Conservation (phyloP, 2,888 invertebrate species). For the Julus scandinavius region DNA sequence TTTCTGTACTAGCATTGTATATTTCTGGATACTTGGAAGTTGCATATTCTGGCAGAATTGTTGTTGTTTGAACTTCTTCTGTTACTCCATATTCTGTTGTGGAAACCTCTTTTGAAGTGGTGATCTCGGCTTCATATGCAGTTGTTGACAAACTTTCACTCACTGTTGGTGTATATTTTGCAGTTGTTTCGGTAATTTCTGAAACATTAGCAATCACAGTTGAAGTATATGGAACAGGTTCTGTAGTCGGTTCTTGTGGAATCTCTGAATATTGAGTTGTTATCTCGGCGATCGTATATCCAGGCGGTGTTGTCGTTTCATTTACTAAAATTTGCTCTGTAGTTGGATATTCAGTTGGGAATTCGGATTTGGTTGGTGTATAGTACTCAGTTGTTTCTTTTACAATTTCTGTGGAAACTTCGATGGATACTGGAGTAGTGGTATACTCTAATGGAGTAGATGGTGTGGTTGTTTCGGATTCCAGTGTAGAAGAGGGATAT, state of each 20-base stretch:
- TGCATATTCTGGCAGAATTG: constrained; percentile 33
- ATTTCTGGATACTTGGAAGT: constrained; percentile 45
- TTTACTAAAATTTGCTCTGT: background rate
- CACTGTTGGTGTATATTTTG: background rate
- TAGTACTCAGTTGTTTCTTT: background rate
- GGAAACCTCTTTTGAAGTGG: background rate
- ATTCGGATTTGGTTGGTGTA: background rate
- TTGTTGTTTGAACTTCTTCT: constrained; percentile 48
- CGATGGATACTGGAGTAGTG: background rate
- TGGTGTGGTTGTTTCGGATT: constrained; percentile 12
- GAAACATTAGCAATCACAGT: background rate
- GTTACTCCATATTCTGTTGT: background rate
- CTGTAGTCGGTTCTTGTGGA: background rate
- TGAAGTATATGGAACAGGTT: background rate
- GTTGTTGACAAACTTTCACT: constrained; percentile 18
- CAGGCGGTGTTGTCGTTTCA: constrained; percentile 31
- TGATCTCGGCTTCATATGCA: constrained; percentile 6
- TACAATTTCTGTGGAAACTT: background rate
- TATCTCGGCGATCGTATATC: background rate
- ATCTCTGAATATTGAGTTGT: background rate
- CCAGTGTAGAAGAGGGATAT: background rate
- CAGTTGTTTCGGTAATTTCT: background rate
- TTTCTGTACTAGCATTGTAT: constrained; percentile 21
- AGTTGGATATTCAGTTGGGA: background rate
- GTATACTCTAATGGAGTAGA: constrained; percentile 4